Percentiles rank a stretch among this genome's conserved stretches.
Conservation (phyloP, 2,888 invertebrate species). For the Hirtodrosophila confusa region DNA sequence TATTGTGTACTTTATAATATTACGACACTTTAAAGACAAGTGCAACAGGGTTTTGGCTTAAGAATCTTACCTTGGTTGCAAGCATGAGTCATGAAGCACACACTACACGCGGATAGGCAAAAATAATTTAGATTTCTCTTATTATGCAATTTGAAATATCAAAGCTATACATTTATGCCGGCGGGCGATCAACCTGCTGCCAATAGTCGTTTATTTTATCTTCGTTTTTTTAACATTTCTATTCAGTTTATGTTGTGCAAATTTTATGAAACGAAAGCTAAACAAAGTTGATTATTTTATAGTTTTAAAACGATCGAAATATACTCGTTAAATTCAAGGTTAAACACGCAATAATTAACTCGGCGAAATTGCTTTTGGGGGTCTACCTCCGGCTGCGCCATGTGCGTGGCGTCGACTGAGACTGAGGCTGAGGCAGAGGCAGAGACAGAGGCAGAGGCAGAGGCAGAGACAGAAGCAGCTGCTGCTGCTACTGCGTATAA, state of each 20-base stretch:
- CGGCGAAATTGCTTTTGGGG: conserved; percentile 65
- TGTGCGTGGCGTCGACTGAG: conserved; percentile 44
- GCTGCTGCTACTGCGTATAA: conserved; percentile 20
- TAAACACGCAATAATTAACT: conserved; percentile 76
- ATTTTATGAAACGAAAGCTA: conserved; percentile 69
- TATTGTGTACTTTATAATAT: conserved; percentile 43
- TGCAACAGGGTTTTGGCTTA: conserved; percentile 8
- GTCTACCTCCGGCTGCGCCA: conserved; percentile 46
- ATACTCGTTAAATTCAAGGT: conserved; percentile 71
- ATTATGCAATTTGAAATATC: conserved; percentile 22
- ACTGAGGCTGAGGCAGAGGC: conserved; percentile 5
- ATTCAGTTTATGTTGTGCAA: conserved; percentile 42
- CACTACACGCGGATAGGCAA: background rate
- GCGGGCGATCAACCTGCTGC: conserved; percentile 2
- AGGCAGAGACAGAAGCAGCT: background rate
- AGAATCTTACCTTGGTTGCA: no score
- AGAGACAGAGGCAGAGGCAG: conserved; percentile 13
- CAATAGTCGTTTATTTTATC: background rate
- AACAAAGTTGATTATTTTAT: conserved; percentile 78
- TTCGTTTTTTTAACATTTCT: conserved; percentile 20
- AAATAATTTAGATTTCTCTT: conserved; percentile 7
- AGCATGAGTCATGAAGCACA: conserved; percentile 12
- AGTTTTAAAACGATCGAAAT: conserved; percentile 72
- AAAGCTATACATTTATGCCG: conserved; percentile 35
- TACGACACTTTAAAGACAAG: conserved; percentile 42